These are phyloP conservation scores for Brachionus angularis DNA, from an alignment of 1,140 invertebrate species.

Conservation along the genomic window DNA sequence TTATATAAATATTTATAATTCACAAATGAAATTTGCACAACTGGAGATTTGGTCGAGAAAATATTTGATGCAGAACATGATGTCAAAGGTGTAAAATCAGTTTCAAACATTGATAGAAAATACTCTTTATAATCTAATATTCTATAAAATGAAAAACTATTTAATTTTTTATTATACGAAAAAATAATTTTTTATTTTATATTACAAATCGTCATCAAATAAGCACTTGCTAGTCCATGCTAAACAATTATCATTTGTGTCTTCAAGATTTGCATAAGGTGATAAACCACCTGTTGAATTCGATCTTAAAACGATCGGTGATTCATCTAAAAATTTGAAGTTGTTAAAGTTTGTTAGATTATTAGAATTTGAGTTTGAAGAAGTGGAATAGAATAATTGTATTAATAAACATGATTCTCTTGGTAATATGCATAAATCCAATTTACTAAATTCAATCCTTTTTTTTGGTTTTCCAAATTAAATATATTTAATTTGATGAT, in stretches of 20 bases:
- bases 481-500: neutral
- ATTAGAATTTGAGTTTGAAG: neutral
- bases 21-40: slow-evolving; percentile 16
- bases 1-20: slow-evolving; percentile 12
- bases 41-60: slow-evolving; percentile 31
- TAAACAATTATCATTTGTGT: slow-evolving; percentile 1
- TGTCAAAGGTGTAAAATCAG: neutral
- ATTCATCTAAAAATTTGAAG: neutral
- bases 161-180: neutral
- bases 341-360: neutral
- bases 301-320: neutral
- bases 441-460: slow-evolving; percentile 11
- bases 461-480: neutral
- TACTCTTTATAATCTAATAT: slow-evolving; percentile 3
- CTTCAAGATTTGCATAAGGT: neutral
- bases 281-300: neutral
- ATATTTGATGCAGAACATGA: neutral
- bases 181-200: neutral
- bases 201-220: slow-evolving; percentile 21
- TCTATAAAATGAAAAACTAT: neutral
- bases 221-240: slow-evolving; percentile 7
- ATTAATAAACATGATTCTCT: slow-evolving; percentile 20
- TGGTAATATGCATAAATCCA: slow-evolving; percentile 24
- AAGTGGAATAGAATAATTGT: neutral
- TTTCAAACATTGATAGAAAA: slow-evolving; percentile 34